Evolutionary conservation across 2,888 invertebrate genomes (phyloP).

Genomic region (Acanthosepion esculentum): DNA sequence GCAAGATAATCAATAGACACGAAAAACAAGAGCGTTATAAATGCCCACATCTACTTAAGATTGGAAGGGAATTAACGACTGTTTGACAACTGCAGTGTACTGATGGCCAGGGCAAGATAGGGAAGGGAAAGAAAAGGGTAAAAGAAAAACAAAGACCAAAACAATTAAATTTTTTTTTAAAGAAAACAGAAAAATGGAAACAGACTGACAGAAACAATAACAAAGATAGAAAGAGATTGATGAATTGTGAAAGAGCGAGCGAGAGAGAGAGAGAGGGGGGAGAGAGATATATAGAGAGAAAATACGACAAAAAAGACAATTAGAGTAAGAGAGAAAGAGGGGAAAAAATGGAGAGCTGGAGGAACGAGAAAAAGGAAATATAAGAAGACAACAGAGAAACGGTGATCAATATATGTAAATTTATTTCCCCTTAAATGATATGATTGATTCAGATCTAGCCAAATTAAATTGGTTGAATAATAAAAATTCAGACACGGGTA

Average conservation of each 20-base stretch:
- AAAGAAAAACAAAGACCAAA: no score
- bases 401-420: no score
- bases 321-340: neutral
- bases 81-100: neutral
- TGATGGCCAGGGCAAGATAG: neutral
- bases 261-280: neutral
- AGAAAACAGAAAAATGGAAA: neutral
- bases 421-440: no score
- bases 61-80: slow-evolving; percentile 33
- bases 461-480: no score
- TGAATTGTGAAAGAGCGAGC: neutral
- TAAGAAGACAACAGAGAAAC: no score
- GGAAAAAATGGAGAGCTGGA: neutral
- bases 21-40: slow-evolving; percentile 33
- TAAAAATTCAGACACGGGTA: no score
- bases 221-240: neutral
- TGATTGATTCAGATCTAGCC: no score
- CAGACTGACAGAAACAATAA: neutral
- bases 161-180: no score
- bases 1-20: slow-evolving; percentile 7
- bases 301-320: neutral
- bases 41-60: slow-evolving; percentile 33
- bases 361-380: neutral
- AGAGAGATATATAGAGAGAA: no score
- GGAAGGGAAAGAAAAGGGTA: neutral